Conservation (phyloP, 1,140 invertebrate species). For the Galleria mellonella region DNA sequence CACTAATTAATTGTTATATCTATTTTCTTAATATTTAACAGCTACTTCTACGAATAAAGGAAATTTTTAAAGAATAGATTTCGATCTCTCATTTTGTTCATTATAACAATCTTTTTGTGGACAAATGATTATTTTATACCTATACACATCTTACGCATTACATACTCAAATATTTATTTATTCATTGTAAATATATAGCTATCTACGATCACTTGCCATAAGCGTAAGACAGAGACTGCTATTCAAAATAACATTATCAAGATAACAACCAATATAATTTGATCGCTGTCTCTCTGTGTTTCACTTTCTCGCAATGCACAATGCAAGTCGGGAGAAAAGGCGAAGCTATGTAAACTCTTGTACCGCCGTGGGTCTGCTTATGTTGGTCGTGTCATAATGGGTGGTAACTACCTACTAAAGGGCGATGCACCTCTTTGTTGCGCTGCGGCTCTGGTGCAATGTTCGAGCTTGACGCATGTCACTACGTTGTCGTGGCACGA, state of each 20-base stretch:
- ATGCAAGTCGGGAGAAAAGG: constrained; percentile 7
- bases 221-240: too few species aligned
- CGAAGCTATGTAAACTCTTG: neutral
- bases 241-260: neutral
- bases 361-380: neutral
- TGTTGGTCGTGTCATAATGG: constrained; percentile 2
- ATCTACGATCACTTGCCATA: too few species aligned
- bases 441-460: constrained; percentile 46
- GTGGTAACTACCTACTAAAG: constrained; percentile 11
- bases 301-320: constrained; percentile 6
- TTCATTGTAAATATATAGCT: too few species aligned
- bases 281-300: constrained; percentile 10
- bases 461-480: constrained; percentile 62
- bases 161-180: too few species aligned
- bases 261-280: constrained; percentile 8
- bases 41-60: too few species aligned
- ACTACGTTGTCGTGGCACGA: constrained; percentile 43
- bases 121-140: too few species aligned
- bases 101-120: too few species aligned
- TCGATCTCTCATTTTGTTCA: too few species aligned
- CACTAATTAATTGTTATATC: too few species aligned
- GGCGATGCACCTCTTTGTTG: constrained; percentile 28
- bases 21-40: too few species aligned
- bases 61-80: too few species aligned
- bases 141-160: too few species aligned